Base-by-base conservation (phyloP, 2,888 invertebrate species). In the Drosophila rellima region DNA sequence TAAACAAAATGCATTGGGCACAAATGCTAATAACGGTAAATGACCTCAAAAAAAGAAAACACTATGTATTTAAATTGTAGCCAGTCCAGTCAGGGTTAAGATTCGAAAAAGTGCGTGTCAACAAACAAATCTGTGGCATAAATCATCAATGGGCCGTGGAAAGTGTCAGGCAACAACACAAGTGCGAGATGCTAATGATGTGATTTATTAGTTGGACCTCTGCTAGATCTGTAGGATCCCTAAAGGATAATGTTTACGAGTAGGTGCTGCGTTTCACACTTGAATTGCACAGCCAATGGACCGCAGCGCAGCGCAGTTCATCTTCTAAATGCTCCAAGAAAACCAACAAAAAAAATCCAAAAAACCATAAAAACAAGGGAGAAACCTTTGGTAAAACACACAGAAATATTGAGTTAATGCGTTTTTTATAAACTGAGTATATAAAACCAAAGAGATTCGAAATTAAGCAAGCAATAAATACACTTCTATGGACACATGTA, bases 11-110 rank as follows among this genome's bases (percentile, higher is more conserved):
- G 82, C 80, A 82, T 80, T 83, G 84, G 51, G 83, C 40, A 67
- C 88, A 83, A 66, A 83, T 88, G 88, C 83, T 70, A 83, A 88
- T 88, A 83, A 68, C 80, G 66, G 77, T 82, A 67, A 52, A 68
- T 65, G 82, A 65, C 88, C 86, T 74, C 61, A 68, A 77, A 82
- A 57, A 48, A 6, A 47, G 56, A 26, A 33, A 47, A 18, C n/a
- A 3, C 17, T 6, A 13, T 10, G 4, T 17, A 55, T 62, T 55
- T 48, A 45, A 74, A 77, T 59, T 52, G 13, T 65, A 60, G 31
- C 18, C 50, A 60, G 55, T 47, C 50, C 48, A 74, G 65, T 75
- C 82, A 78, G 70, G 75, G 68, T 40, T 69, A 65, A 35, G 26
- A 42, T 17, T 45, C 17, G 44, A 26, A 39, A 42, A 45, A 47